Evolutionary conservation across 2,797 vertebrate species (phyloP).

Genomic region (Microtus obscurus): DNA sequence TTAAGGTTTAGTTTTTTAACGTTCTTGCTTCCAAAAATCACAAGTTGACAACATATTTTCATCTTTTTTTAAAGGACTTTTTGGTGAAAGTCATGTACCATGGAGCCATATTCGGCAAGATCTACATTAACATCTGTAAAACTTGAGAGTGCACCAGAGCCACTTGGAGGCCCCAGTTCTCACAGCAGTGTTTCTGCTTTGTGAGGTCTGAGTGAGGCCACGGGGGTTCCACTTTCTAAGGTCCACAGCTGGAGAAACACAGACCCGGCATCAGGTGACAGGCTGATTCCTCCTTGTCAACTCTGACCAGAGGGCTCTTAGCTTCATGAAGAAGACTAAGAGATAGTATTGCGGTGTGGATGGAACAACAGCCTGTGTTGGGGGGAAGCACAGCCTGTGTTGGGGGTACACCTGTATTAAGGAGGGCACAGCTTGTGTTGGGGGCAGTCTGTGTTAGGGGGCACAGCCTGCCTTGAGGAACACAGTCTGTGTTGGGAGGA

Average conservation of each 20-base stretch:
- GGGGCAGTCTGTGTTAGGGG: no score
- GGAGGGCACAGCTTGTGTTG: no score
- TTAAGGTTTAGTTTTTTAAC: constrained; percentile 14
- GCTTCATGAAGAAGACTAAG: neutral
- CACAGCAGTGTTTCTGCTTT: no score
- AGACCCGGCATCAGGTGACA: neutral
- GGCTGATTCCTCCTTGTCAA: neutral
- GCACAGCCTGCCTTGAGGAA: no score
- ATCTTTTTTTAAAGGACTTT: neutral
- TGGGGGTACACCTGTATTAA: neutral
- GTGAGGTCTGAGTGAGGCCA: neutral
- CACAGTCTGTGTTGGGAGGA: no score
- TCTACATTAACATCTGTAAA: neutral
- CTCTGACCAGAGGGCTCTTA: neutral
- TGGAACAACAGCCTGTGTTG: no score
- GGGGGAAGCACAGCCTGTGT: no score
- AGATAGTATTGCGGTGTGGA: neutral
- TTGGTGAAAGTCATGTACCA: neutral
- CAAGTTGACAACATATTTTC: neutral
- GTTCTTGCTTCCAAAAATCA: neutral
- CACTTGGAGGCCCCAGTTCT: neutral
- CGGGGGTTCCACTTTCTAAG: neutral
- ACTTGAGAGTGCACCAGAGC: neutral
- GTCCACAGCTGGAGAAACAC: neutral
- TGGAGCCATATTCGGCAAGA: neutral